Evolutionary conservation across 1,140 invertebrate genomes (phyloP).

Genomic region (Phthorimaea operculella): DNA sequence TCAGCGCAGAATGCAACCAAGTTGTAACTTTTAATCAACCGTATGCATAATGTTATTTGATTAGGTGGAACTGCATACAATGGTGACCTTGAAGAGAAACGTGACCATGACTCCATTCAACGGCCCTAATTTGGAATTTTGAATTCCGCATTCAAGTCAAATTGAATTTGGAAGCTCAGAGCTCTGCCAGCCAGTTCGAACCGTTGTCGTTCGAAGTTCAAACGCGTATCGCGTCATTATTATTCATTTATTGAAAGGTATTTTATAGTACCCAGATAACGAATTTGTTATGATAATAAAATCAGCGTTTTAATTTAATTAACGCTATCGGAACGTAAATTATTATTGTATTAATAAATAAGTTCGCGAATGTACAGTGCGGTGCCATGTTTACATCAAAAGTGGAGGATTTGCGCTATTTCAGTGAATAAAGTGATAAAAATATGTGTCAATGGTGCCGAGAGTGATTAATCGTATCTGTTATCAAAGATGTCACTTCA

Average conservation of each 20-base stretch:
- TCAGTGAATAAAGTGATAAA: constrained; percentile 32
- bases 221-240: background rate
- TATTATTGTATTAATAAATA: background rate
- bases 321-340: constrained; percentile 6
- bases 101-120: constrained; percentile 27
- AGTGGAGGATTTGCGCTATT: constrained; percentile 26
- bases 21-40: constrained; percentile 14
- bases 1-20: constrained; percentile 26
- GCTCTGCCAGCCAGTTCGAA: constrained; percentile 7
- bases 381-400: constrained; percentile 21
- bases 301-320: constrained; percentile 13
- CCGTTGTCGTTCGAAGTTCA: constrained; percentile 5
- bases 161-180: constrained; percentile 14
- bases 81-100: constrained; percentile 30
- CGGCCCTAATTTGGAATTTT: constrained; percentile 38
- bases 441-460: constrained; percentile 33
- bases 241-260: background rate
- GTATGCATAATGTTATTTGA: constrained; percentile 46
- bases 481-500: constrained; percentile 45
- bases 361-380: constrained; percentile 4
- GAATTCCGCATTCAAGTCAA: constrained; percentile 27
- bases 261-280: background rate
- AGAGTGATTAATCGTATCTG: constrained; percentile 33
- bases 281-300: background rate
- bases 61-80: constrained; percentile 31